Evolutionary conservation across 2,888 invertebrate species (phyloP).

Genomic region (Heliothis peltigera): DNA sequence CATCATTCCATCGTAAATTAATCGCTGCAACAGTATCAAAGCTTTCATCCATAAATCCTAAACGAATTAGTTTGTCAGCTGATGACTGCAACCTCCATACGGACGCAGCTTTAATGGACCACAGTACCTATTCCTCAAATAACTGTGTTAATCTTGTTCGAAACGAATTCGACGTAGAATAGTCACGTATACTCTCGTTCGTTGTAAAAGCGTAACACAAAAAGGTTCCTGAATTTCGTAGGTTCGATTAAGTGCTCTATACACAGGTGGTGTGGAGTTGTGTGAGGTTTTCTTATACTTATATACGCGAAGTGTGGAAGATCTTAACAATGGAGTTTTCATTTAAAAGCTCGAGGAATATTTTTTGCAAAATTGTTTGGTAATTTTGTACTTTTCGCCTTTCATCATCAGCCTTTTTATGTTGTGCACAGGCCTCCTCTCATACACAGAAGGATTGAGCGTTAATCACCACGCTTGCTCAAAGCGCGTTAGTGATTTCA

Average conservation of each 20-base stretch:
- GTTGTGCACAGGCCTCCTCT: too few relatives aligned
- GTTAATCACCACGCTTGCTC: too few relatives aligned
- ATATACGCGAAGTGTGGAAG: conserved; percentile 4
- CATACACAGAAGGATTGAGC: too few relatives aligned
- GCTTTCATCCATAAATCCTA: conserved; percentile 27
- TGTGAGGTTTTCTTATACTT: conserved; percentile 9
- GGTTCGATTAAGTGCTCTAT: conserved; percentile 44
- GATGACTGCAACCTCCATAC: conserved; percentile 15
- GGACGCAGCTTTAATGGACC: conserved; percentile 30
- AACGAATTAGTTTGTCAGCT: conserved; percentile 30
- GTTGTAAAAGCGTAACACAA: conserved; percentile 41
- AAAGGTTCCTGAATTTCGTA: conserved; percentile 39
- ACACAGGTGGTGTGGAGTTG: conserved; percentile 4
- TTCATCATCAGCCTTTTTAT: too few relatives aligned
- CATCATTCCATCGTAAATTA: conserved; percentile 16
- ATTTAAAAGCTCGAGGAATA: not conserved
- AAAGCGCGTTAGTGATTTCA: too few relatives aligned
- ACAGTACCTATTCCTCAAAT: conserved; percentile 37
- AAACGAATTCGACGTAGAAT: conserved; percentile 31
- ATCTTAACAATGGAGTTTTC: conserved; percentile 20
- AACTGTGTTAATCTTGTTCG: conserved; percentile 36
- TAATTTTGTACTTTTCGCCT: not conserved
- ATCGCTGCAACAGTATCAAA: conserved; percentile 31
- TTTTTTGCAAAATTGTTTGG: not conserved
- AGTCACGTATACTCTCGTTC: conserved; percentile 54